Base-by-base conservation (phyloP, 1,140 invertebrate genomes). In the Araneus ventricosus region DNA sequence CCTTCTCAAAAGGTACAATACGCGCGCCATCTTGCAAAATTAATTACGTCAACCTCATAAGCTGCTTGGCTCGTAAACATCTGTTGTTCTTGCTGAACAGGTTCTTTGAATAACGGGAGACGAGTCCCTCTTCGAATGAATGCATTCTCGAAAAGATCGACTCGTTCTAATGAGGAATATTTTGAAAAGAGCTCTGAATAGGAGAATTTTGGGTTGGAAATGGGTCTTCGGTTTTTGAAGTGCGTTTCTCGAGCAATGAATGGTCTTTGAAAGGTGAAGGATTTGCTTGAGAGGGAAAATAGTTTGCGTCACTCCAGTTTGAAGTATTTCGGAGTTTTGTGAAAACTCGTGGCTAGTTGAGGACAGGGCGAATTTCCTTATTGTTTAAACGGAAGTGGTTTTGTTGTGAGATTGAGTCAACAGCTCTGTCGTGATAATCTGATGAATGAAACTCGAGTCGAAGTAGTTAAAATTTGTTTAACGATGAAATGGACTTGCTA, bases 21-120 rank as follows among this genome's bases (percentile, higher is more conserved):
- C n/a, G 70, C 70, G 70, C 70, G 70, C 57, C 57, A 59, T 86
- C 84, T 59, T 59, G 45, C 84, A 86, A 86, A 86, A 86, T 86
- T 86, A 86, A 86, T 86, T 86, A 86, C 57, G 45, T 37, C 70
- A 59, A 30, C 52, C n/a, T 86, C 41, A 86, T 61, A 61, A 86
- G 84, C 45, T 37, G 57, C 5, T 6, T 34, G 14, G 41, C 39
- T 86, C 84, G 52, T 86, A 86, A 86, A 86, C 84, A 86, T 57
- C 84, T 86, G 84, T 45, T 61, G 84, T 86, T 86, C n/a, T 30
- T 86, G 52, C 57, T 61, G 30, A 86, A 61, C 84, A 86, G 30
- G 45, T 86, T 86, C 84, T 86, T 86, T 86, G 57, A 86, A 86
- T 86, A 34, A 57, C 45, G 27, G 70, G 30, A n/a, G 59, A 84